Percentiles rank a stretch among this genome's conserved stretches.
phyloP scores from a whole-genome alignment of 2,113 vertebrate genomes.

The Cariama cristata region DNA sequence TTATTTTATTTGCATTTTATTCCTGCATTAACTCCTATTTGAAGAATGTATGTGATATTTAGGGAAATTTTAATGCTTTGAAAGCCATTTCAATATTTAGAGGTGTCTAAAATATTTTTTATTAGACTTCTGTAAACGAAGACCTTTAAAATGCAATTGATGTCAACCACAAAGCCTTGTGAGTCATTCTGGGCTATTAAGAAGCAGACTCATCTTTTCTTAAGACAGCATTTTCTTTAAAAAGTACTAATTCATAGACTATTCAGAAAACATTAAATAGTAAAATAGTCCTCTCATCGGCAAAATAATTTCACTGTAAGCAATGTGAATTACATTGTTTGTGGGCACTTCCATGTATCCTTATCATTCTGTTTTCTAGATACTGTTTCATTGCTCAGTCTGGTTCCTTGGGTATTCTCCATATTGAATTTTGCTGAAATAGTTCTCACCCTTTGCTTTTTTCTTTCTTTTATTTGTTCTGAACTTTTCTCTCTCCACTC shows the following conservation, averaged over 20 bases:
- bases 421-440: background rate
- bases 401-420: background rate
- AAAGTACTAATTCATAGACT: background rate
- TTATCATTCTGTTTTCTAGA: background rate
- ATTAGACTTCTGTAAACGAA: slow-evolving; percentile 15
- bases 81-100: slow-evolving; percentile 32
- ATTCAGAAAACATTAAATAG: background rate
- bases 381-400: background rate
- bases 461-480: background rate
- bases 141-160: slow-evolving; percentile 35
- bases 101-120: slow-evolving; percentile 3
- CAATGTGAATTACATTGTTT: background rate
- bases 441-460: background rate
- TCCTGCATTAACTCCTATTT: slow-evolving; percentile 59
- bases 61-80: slow-evolving; percentile 52
- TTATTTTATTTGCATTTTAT: slow-evolving; percentile 69
- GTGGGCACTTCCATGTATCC: background rate
- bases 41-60: slow-evolving; percentile 47
- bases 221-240: background rate
- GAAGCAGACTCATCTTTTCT: slow-evolving; percentile 40
- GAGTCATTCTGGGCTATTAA: slow-evolving; percentile 51
- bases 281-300: background rate
- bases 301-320: background rate
- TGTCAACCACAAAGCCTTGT: slow-evolving; percentile 24
- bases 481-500: background rate